A percentile compares a stretch with the other conserved stretches of the same genome.
phyloP scores from a whole-genome alignment of 1,140 invertebrate species.

The Drosophila bocqueti region DNA sequence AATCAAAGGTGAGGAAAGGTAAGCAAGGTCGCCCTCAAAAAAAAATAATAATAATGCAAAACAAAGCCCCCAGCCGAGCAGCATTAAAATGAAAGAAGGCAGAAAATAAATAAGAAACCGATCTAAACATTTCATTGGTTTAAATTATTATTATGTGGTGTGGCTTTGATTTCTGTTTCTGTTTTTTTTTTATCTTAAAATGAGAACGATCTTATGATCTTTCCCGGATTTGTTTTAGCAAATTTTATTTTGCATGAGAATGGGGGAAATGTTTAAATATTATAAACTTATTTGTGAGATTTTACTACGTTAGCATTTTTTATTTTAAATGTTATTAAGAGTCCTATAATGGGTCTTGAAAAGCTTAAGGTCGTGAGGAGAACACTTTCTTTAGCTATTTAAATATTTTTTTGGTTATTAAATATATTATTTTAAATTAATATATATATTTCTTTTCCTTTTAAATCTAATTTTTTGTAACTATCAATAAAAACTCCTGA shows the following conservation, averaged over 20 bases:
- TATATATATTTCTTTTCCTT: background rate
- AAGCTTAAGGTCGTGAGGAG: background rate
- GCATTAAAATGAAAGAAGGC: background rate
- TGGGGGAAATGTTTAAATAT: constrained; percentile 1
- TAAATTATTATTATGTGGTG: background rate
- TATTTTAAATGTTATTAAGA: background rate
- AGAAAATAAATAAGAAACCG: constrained; percentile 9
- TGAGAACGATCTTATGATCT: background rate
- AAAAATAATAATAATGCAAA: background rate
- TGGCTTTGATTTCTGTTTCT: background rate
- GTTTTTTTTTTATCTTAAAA: background rate
- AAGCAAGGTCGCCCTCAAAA: constrained; percentile 49
- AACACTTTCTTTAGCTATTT: background rate
- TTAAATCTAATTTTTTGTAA: too few species aligned
- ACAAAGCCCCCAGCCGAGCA: background rate
- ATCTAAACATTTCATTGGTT: constrained; percentile 2
- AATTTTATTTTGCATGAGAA: constrained; percentile 27
- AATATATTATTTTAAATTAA: background rate
- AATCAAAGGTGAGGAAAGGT: constrained; percentile 35
- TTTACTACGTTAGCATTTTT: background rate
- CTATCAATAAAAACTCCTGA: too few species aligned
- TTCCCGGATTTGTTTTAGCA: background rate
- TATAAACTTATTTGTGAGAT: background rate
- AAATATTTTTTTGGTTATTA: background rate
- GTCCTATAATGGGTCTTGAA: background rate